These are phyloP conservation scores for Amazona finschi DNA, from an alignment of 2,797 vertebrate species.

Conservation along the genomic window DNA sequence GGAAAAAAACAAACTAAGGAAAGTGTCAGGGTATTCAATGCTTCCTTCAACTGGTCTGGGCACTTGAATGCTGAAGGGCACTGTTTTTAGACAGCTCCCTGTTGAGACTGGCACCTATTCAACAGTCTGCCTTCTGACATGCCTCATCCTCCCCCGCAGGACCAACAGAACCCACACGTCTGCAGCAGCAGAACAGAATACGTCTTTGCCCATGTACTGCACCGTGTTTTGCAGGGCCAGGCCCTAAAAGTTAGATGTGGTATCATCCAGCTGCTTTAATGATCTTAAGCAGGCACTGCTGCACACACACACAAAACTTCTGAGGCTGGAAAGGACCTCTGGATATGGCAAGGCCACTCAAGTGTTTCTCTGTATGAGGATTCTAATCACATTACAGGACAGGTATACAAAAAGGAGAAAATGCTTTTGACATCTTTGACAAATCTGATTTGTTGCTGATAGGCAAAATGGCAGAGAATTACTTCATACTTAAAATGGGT, in stretches of 20 bases:
- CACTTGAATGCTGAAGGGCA: neutral
- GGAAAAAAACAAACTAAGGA: neutral
- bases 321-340: neutral
- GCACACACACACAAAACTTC: neutral
- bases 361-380: neutral
- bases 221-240: neutral
- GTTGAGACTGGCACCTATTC: neutral
- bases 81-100: neutral
- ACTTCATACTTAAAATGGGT: neutral
- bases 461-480: neutral
- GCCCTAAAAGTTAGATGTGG: neutral
- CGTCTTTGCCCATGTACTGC: accelerated
- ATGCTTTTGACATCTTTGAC: neutral
- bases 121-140: neutral
- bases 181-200: neutral
- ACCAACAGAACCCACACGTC: neutral
- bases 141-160: neutral
- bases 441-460: neutral
- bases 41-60: neutral
- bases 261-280: neutral
- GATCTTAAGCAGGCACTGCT: neutral
- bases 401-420: neutral
- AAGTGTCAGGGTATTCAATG: neutral
- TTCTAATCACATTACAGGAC: neutral
- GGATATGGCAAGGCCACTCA: neutral